Base-by-base conservation (phyloP, 2,113 vertebrate species). In the Coturnix japonica region DNA sequence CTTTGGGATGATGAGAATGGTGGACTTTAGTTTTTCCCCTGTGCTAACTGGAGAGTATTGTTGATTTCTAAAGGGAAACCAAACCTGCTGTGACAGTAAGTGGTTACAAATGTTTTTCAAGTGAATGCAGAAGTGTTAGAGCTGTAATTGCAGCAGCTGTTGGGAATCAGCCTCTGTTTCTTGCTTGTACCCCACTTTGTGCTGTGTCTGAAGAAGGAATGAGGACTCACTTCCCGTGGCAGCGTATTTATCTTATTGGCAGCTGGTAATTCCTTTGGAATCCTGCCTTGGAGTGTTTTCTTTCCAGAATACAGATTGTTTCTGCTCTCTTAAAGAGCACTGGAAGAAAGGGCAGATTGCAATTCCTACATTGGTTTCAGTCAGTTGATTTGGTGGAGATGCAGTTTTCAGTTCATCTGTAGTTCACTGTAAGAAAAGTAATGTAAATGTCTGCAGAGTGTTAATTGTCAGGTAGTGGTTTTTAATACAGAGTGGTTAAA, bases 291-390 rank as follows among this genome's bases (percentile, higher is more conserved):
- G n/a, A 87, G 76, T 79, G 47, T 65, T 87, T 85, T 78, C 37
- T 43, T 82, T 77, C 56, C 72, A 89, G 54, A 84, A 90, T 59
- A 28, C 73, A 86, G 75, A 64, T 85, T 69, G 82, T 56, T 91
- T 92, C 64, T 91, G 43, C 59, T 82, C 20, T 51, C 86, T 60
- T 91, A 13, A 73, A 87, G 82, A 67, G 73, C 41, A 93, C 85
- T 93, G 69, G 94, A 87, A 80, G 71, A 90, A 86, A 95, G 88
- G 92, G 85, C 82, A 88, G 70, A 49, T 28, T 57, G 51, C 65
- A 49, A 11, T 91, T 95, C 46, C 46, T 71, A 2, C 1, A 5
- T 51, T 86, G 57, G 80, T 44, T 81, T 59, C 51, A 59, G 56
- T 63, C 65, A 90, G 73, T 73, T 67, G 41, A 81, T 64, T 72